Evolutionary conservation across 2,113 vertebrate species (phyloP).

Genomic region (Osmerus mordax): DNA sequence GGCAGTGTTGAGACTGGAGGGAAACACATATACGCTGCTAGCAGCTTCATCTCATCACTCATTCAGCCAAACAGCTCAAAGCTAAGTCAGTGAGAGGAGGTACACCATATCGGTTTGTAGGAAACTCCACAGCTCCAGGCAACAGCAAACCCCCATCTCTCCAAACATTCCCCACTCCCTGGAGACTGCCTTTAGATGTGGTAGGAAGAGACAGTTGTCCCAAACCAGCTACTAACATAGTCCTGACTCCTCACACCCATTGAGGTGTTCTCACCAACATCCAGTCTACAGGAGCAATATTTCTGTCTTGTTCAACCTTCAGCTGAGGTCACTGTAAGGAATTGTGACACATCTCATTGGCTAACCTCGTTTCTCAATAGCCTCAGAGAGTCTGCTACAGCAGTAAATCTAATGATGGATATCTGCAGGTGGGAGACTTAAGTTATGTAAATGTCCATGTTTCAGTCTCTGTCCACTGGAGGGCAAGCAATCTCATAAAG

Average conservation of each 20-base stretch:
- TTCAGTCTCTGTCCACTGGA: slow-evolving; percentile 23
- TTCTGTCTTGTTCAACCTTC: no score
- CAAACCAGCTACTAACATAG: no score
- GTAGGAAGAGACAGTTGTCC: no score
- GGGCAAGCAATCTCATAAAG: slow-evolving; percentile 29
- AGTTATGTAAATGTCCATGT: slow-evolving; percentile 21
- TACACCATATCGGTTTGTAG: background rate
- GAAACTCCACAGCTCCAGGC: background rate
- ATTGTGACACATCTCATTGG: no score
- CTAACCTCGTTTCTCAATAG: no score
- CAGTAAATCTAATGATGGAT: slow-evolving; percentile 6
- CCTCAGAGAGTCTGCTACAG: background rate
- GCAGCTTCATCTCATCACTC: background rate
- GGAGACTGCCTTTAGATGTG: no score
- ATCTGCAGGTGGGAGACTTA: background rate
- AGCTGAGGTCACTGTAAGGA: no score
- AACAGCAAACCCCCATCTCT: no score
- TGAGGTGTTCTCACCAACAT: no score
- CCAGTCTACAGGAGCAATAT: no score
- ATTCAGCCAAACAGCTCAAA: slow-evolving; percentile 19
- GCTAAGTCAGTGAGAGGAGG: background rate
- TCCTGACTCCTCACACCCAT: no score
- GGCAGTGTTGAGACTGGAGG: background rate
- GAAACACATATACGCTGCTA: background rate
- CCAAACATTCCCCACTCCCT: no score